These are phyloP conservation scores for Eulemur albifrons DNA, from an alignment of 2,797 vertebrate species.

Conservation along the genomic window DNA sequence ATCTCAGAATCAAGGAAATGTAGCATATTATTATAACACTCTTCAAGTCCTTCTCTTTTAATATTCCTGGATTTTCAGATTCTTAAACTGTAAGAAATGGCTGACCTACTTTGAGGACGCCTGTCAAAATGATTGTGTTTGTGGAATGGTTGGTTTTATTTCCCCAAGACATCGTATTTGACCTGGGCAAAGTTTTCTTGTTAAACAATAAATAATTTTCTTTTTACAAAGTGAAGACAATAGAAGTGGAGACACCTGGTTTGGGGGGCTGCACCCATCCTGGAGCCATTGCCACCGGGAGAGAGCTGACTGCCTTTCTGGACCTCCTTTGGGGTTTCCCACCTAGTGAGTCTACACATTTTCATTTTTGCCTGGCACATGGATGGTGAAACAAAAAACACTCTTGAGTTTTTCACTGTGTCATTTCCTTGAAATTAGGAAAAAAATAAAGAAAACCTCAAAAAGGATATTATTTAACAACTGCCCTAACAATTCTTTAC, in stretches of 20 bases:
- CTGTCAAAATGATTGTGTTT: conserved; percentile 36
- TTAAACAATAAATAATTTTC: not conserved
- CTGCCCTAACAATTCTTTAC: conserved; percentile 6
- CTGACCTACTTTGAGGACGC: conserved; percentile 39
- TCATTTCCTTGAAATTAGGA: not conserved
- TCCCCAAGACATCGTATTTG: not conserved
- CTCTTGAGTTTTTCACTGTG: not conserved
- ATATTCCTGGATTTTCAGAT: not conserved
- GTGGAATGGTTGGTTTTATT: conserved; percentile 49
- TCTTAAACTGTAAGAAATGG: not conserved
- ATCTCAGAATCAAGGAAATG: not conserved
- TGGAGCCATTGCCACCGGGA: not conserved
- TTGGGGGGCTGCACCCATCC: not conserved
- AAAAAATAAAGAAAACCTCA: not conserved
- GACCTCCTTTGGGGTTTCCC: not conserved
- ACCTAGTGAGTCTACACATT: not conserved
- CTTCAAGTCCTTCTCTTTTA: not conserved
- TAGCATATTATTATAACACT: not conserved
- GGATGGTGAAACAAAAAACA: not conserved
- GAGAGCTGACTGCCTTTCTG: not conserved
- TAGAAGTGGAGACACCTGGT: not conserved
- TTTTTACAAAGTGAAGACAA: not conserved
- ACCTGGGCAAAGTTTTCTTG: not conserved
- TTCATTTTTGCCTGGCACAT: not conserved
- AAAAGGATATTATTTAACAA: not conserved